Conservation (phyloP, 35 echinoderm and acorn worm genomes). For the Chiridota heheva region DNA sequence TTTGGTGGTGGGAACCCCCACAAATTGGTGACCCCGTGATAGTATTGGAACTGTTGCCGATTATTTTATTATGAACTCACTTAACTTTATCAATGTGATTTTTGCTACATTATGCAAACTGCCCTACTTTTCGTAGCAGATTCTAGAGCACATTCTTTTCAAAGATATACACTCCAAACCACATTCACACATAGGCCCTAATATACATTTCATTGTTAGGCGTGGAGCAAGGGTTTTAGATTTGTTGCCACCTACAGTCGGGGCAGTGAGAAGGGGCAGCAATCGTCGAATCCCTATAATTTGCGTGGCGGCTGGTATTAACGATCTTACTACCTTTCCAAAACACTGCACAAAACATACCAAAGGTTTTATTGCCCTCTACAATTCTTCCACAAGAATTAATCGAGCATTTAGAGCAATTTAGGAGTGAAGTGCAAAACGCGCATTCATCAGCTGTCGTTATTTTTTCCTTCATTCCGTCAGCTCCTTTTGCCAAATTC, state of each 20-base stretch:
- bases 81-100: too few species aligned
- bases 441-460: neutral
- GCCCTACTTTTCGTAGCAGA: conserved; percentile 6
- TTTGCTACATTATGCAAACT: too few species aligned
- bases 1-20: too few species aligned
- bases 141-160: conserved; percentile 4
- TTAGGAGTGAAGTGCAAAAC: neutral
- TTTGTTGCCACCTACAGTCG: neutral
- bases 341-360: neutral
- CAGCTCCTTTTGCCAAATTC: conserved; percentile 13
- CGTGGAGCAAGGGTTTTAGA: neutral
- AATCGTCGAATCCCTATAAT: neutral
- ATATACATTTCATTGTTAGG: neutral
- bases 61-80: too few species aligned
- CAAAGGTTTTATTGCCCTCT: neutral
- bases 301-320: conserved; percentile 3
- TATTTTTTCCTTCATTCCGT: neutral
- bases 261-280: neutral
- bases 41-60: too few species aligned
- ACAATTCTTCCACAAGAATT: neutral
- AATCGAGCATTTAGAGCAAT: neutral
- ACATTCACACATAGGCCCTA: neutral
- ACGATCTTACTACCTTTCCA: neutral
- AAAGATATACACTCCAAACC: neutral
- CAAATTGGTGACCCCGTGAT: too few species aligned